Percentiles rank a stretch among this genome's conserved stretches.
These are phyloP conservation scores for Callorhinus ursinus DNA, from an alignment of 2,113 vertebrate species.

Conservation along the genomic window DNA sequence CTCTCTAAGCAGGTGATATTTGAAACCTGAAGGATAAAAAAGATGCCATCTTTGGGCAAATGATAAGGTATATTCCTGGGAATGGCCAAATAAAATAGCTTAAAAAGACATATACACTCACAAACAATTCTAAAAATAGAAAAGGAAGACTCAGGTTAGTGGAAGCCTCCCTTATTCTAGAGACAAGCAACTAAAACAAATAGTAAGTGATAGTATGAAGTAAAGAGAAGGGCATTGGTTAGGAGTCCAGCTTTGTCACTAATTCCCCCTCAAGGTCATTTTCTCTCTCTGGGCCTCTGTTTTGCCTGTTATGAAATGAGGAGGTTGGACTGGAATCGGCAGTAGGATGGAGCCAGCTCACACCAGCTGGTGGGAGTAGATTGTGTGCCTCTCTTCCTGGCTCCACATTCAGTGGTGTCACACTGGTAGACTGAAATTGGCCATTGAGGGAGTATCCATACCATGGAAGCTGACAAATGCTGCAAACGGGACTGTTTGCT, in stretches of 20 bases:
- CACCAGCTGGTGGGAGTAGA: background rate
- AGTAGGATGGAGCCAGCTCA: rapidly evolving
- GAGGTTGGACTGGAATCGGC: background rate
- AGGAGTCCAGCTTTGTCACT: background rate
- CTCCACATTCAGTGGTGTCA: background rate
- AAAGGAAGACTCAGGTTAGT: background rate
- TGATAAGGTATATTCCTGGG: background rate
- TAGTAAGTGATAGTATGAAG: background rate
- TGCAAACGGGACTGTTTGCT: background rate
- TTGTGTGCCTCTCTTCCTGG: background rate
- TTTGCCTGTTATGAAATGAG: background rate
- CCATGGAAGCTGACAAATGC: background rate
- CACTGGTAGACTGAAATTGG: background rate
- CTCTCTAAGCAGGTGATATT: background rate
- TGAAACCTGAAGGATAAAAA: background rate
- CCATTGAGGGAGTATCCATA: background rate
- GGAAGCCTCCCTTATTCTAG: background rate
- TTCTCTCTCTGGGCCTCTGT: background rate
- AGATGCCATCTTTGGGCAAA: background rate
- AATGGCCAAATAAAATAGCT: background rate
- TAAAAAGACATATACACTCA: background rate
- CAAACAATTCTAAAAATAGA: background rate
- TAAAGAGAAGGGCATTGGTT: background rate
- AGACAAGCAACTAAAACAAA: background rate
- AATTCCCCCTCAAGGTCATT: background rate